These are phyloP conservation scores for Nineta flava DNA, from an alignment of 2,888 invertebrate species.

Conservation along the genomic window DNA sequence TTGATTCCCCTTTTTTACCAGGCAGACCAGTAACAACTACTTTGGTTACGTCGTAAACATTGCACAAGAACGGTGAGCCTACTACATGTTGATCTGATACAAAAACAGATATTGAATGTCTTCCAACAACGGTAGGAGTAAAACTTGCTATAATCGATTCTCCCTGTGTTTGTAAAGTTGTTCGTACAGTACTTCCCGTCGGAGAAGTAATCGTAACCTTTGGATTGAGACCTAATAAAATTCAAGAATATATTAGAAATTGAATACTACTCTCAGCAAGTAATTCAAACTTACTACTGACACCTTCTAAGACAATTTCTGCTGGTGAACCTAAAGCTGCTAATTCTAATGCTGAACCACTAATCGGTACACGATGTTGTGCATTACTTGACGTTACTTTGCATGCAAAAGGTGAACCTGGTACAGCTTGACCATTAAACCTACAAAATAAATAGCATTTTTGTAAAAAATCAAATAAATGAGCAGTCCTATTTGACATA, in stretches of 20 bases:
- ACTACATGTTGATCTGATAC: slow-evolving; percentile 72
- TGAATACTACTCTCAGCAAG: not conserved
- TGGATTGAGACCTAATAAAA: slow-evolving; percentile 39
- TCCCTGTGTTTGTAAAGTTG: slow-evolving; percentile 46
- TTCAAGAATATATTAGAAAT: not conserved
- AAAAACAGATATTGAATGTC: slow-evolving; percentile 69
- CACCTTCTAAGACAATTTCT: slow-evolving; percentile 37
- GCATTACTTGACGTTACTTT: slow-evolving; percentile 50
- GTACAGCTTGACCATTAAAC: slow-evolving; percentile 59
- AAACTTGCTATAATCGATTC: slow-evolving; percentile 66
- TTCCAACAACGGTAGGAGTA: slow-evolving; percentile 71
- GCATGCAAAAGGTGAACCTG: slow-evolving; percentile 90
- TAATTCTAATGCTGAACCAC: slow-evolving; percentile 51
- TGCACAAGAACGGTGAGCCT: slow-evolving; percentile 87
- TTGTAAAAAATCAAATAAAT: not conserved
- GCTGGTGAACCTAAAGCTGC: slow-evolving; percentile 51
- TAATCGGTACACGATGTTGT: slow-evolving; percentile 42
- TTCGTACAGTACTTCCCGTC: slow-evolving; percentile 62
- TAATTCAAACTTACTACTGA: slow-evolving; percentile 22
- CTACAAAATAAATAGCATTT: slow-evolving; percentile 18
- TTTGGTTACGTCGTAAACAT: slow-evolving; percentile 82
- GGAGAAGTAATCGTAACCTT: slow-evolving; percentile 67
- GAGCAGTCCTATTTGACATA: slow-evolving; percentile 19
- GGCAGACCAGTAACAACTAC: slow-evolving; percentile 52
- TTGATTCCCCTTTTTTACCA: slow-evolving; percentile 20